Percentiles rank a stretch among this genome's conserved stretches.
Conservation (phyloP, 35 echinoderm and acorn worm genomes). For the Ophiothrix spiculata region DNA sequence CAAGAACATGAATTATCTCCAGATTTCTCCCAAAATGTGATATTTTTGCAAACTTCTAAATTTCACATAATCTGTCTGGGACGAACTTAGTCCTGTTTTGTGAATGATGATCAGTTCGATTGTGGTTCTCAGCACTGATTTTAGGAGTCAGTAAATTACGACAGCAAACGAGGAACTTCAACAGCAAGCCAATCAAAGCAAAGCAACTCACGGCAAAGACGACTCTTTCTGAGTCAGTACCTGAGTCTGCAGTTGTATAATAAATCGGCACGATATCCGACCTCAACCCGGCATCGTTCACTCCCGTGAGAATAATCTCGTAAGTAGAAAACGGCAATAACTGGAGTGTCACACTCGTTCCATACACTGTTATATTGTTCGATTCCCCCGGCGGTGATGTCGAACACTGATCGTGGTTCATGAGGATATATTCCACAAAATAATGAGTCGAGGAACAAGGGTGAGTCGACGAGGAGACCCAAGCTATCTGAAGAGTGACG, state of each 20-base stretch:
- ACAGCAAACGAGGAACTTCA: no score
- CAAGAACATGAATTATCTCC: no score
- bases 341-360: neutral
- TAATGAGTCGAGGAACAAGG: neutral
- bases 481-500: neutral
- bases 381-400: neutral
- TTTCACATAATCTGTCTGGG: no score
- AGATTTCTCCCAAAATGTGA: no score
- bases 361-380: neutral
- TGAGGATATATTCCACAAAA: neutral
- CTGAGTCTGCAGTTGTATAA: neutral
- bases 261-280: neutral
- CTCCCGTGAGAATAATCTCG: neutral
- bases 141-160: no score
- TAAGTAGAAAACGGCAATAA: neutral
- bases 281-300: neutral
- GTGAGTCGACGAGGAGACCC: neutral
- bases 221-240: no score
- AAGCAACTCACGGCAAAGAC: no score
- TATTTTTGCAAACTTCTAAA: no score
- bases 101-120: no score
- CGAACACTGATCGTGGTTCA: neutral
- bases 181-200: no score
- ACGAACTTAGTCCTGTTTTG: no score
- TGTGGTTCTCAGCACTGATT: no score